These are phyloP conservation scores for Zeugodacus cucurbitae DNA, from an alignment of 1,140 invertebrate species.

Conservation along the genomic window DNA sequence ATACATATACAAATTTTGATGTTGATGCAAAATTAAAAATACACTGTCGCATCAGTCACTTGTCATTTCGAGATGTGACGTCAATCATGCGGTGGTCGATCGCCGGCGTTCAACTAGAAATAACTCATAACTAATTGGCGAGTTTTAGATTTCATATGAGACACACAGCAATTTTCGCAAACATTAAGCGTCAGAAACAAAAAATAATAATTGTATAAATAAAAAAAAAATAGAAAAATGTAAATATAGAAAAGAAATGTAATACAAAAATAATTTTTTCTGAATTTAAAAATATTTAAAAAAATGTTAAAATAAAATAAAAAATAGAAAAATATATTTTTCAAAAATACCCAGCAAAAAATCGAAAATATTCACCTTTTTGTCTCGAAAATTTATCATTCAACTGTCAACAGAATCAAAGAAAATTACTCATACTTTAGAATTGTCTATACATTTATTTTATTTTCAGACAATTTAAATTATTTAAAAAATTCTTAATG, in stretches of 20 bases:
- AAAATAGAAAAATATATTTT: not conserved
- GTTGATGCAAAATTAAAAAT: too few species aligned
- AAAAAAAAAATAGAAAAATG: not conserved
- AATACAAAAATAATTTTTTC: too few species aligned
- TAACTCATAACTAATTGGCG: not conserved
- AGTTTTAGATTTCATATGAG: not conserved
- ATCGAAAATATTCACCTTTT: not conserved
- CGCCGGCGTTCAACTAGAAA: not conserved
- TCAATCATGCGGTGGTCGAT: not conserved
- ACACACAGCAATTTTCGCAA: not conserved
- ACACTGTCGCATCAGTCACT: not conserved
- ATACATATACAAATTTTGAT: too few species aligned
- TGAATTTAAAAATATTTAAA: not conserved
- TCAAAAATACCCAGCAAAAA: not conserved
- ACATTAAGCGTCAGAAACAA: too few species aligned
- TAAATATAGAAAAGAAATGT: too few species aligned
- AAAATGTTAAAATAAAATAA: too few species aligned
- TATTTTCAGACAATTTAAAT: not conserved
- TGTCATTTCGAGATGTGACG: not conserved
- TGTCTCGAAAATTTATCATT: not conserved
- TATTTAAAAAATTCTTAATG: not conserved
- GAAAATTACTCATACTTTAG: not conserved
- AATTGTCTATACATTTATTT: not conserved
- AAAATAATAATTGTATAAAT: not conserved
- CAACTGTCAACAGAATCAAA: not conserved